Evolutionary conservation across 2,888 invertebrate species (phyloP), one percentile per base, ranked within the genome.

Genomic region (Ectemnius lituratus): DNA sequence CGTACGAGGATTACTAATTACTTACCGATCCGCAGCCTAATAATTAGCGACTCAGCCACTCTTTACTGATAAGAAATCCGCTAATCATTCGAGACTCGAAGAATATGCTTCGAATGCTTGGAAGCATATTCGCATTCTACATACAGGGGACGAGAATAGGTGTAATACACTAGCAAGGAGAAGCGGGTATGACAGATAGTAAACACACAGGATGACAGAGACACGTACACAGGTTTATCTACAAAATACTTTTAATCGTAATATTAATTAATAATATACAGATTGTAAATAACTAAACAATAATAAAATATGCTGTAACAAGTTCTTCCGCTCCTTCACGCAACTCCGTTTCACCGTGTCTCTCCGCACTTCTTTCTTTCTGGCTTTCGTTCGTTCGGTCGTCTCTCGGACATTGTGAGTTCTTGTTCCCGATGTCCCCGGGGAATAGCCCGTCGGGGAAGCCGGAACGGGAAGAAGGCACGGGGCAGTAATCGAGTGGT

Each of bases 201-300:
- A 71, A 68, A 73, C 70, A 65, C 70, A 61, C 65, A 56, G 52
- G 49, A 58, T 58, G 27, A 61, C 23, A 58, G 65, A 62, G 13
- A 37, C 62, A 62, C 59, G 59, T 59, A 73, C 75, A 66, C 78
- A 75, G 67, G 67, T 46, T 80, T 91, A 91, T 91, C 91, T 91
- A 91, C 90, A 91, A 90, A 90, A 90, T 90, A 90, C 86, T 89
- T 89, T 89, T 90, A 90, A 90, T 90, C 86, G 84, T 90, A 90
- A 88, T 89, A 88, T 87, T 88, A 88, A 87, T 88, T 87, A 88
- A 89, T 89, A 90, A 89, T 90, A 91, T 90, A 90, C 90, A 91
- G 87, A 88, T 88, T 90, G 90, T 90, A 90, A 90, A 90, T 91
- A 89, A 90, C 86, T 89, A 89, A 90, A 89, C 86, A 89, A 89